A percentile compares a stretch with the other conserved stretches of the same genome.
Conservation (phyloP, 2,888 invertebrate species). For the Drosophila niveifrons region DNA sequence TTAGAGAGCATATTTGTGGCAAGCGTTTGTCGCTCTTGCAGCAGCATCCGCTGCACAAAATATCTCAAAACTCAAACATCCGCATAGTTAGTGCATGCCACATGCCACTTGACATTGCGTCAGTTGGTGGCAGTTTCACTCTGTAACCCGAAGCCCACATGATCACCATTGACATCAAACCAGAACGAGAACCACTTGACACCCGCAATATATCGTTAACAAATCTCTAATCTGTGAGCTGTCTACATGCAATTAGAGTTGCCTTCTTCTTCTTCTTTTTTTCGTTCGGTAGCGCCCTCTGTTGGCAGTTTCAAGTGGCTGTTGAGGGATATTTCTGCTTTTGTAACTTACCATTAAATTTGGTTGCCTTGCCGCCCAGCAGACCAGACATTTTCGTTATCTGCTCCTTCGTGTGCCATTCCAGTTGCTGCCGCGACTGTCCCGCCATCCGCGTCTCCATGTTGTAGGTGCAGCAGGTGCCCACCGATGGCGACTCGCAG, state of each 20-base stretch:
- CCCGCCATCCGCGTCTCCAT: constrained; percentile 89
- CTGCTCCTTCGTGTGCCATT: constrained; percentile 90
- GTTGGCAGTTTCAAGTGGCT: constrained; percentile 68
- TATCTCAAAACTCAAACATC: constrained; percentile 63
- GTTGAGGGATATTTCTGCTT: constrained; percentile 53
- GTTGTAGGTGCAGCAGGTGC: constrained; percentile 87
- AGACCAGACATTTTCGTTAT: constrained; percentile 91
- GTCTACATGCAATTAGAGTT: constrained; percentile 43
- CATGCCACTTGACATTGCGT: constrained; percentile 47
- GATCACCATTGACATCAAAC: constrained; percentile 26
- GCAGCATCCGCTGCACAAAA: constrained; percentile 63
- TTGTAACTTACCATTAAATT: constrained; percentile 92
- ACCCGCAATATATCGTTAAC: constrained; percentile 49
- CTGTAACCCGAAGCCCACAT: constrained; percentile 62
- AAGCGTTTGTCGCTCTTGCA: constrained; percentile 19
- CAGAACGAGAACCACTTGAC: constrained; percentile 62
- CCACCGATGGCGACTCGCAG: constrained; percentile 86
- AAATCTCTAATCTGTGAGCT: constrained; percentile 43
- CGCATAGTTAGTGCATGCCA: constrained; percentile 63
- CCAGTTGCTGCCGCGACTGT: constrained; percentile 90
- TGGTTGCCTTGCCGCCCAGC: constrained; percentile 91
- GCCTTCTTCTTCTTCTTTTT: constrained; percentile 12
- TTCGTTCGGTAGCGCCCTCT: constrained; percentile 3
- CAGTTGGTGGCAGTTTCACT: constrained; percentile 7
- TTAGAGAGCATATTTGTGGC: constrained; percentile 60